phyloP scores from a whole-genome alignment of 2,888 invertebrate species.

The Callosobruchus maculatus region DNA sequence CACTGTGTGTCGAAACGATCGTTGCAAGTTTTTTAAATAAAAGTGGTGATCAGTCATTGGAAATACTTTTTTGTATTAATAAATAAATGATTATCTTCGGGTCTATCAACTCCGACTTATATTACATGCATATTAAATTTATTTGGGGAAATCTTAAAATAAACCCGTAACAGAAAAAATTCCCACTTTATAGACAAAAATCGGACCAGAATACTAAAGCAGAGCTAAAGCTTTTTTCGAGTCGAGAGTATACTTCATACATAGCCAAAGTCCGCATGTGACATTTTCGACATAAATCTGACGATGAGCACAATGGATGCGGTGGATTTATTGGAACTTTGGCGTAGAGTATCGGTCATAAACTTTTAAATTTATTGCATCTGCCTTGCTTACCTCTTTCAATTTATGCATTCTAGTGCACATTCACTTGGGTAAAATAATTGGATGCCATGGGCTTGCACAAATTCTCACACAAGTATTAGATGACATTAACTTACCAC shows the following conservation, averaged over 20 bases:
- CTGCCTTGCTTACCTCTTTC: neutral
- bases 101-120: no score
- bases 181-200: neutral
- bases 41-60: no score
- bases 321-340: slow-evolving; percentile 18
- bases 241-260: neutral
- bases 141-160: no score
- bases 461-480: neutral
- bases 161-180: no score
- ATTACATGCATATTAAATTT: no score
- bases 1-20: no score
- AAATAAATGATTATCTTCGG: no score
- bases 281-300: slow-evolving; percentile 15
- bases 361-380: slow-evolving; percentile 20
- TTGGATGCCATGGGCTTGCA: neutral
- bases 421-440: neutral
- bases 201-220: neutral
- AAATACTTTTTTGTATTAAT: no score
- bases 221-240: neutral
- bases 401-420: neutral
- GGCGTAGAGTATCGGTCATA: slow-evolving; percentile 22
- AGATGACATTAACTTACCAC: no score
- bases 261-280: neutral
- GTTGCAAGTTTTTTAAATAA: no score
- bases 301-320: slow-evolving; percentile 18